Percentiles rank a stretch among this genome's conserved stretches.
phyloP scores from a whole-genome alignment of 2,888 invertebrate species.

The Gymnoscelis rufifasciata region DNA sequence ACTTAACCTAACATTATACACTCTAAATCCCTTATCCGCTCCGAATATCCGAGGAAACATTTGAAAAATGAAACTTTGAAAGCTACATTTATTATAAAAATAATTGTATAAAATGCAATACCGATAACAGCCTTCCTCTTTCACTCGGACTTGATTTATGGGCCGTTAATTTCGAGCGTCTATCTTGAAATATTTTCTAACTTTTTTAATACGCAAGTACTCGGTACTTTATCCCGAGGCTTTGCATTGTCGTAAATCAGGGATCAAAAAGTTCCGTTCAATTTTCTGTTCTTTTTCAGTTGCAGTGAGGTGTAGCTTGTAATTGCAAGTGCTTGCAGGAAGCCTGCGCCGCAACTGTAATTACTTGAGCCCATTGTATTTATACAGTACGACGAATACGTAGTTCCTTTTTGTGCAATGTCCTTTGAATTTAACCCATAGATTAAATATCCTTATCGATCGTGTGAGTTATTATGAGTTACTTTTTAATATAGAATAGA shows the following conservation, averaged over 20 bases:
- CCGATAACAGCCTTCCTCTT: slow-evolving; percentile 8
- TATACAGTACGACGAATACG: slow-evolving; percentile 8
- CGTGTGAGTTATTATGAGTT: too few relatives aligned
- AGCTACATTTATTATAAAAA: not conserved
- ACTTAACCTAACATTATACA: not conserved
- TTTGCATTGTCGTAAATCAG: slow-evolving; percentile 10
- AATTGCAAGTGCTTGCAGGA: slow-evolving; percentile 30
- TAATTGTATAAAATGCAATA: slow-evolving; percentile 3
- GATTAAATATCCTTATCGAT: too few relatives aligned
- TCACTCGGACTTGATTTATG: slow-evolving; percentile 1
- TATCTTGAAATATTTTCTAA: slow-evolving; percentile 5
- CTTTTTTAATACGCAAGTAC: slow-evolving; percentile 5
- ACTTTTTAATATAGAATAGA: too few relatives aligned
- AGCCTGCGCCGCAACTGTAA: slow-evolving; percentile 38
- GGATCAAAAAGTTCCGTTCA: slow-evolving; percentile 11
- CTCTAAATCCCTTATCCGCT: not conserved
- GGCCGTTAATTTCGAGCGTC: slow-evolving; percentile 2
- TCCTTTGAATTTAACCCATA: not conserved
- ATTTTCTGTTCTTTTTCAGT: slow-evolving; percentile 20
- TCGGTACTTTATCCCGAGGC: slow-evolving; percentile 1
- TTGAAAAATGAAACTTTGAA: not conserved
- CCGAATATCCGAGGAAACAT: not conserved
- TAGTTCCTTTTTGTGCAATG: not conserved
- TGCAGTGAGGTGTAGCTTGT: slow-evolving; percentile 44
- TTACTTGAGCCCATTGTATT: slow-evolving; percentile 39